These are phyloP conservation scores for Augiades crinisus DNA, from an alignment of 2,888 invertebrate genomes.

Conservation along the genomic window DNA sequence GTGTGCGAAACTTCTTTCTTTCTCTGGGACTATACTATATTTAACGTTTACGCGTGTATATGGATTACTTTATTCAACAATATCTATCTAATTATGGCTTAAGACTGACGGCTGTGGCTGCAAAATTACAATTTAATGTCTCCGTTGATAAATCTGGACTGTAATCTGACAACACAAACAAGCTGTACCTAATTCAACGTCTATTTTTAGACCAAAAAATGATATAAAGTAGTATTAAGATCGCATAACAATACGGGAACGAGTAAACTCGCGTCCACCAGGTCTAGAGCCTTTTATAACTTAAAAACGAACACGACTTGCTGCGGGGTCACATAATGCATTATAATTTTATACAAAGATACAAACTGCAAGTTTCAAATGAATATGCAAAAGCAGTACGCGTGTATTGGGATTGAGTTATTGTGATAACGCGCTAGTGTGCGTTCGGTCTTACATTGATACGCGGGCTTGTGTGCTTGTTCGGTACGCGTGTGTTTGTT, in stretches of 20 bases:
- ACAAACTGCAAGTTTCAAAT: conserved; percentile 72
- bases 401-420: conserved; percentile 75
- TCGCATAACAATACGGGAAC: conserved; percentile 20
- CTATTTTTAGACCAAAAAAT: conserved; percentile 25
- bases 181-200: conserved; percentile 17
- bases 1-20: too few species aligned
- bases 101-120: too few species aligned
- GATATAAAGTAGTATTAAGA: conserved; percentile 26
- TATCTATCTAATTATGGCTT: too few species aligned
- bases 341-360: conserved; percentile 82
- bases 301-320: conserved; percentile 49
- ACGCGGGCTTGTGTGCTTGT: conserved; percentile 27
- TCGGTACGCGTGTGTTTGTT: conserved; percentile 11
- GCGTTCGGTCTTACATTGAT: conserved; percentile 36
- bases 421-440: conserved; percentile 59
- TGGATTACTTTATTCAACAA: too few species aligned
- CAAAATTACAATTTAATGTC: background rate
- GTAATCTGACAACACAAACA: conserved; percentile 20
- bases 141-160: conserved; percentile 9
- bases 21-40: too few species aligned
- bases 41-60: too few species aligned
- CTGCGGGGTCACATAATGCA: conserved; percentile 71
- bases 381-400: conserved; percentile 75
- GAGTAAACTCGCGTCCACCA: conserved; percentile 29
- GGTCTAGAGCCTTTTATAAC: conserved; percentile 43